phyloP scores from a whole-genome alignment of 2,888 invertebrate genomes.

The Leptinotarsa haldemani region DNA sequence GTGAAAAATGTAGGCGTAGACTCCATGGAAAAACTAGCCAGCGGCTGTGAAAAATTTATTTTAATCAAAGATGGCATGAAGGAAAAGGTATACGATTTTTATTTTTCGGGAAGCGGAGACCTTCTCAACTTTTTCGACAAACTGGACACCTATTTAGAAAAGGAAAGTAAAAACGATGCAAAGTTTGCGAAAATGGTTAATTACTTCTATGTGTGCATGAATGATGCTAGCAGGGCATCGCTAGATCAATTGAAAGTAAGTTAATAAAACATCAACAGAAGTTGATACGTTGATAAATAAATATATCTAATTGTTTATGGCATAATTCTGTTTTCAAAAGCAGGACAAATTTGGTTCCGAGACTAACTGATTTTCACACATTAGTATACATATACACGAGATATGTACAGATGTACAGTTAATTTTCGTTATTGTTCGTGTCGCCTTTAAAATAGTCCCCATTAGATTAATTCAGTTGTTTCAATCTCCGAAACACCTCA shows the following conservation, averaged over 20 bases:
- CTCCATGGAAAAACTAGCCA: slow-evolving; percentile 3
- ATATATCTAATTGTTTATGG: not conserved
- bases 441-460: too few species aligned
- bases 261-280: not conserved
- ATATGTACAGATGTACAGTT: too few species aligned
- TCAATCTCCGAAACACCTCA: too few species aligned
- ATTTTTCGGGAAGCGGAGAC: slow-evolving; percentile 13
- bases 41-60: slow-evolving; percentile 6
- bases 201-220: slow-evolving; percentile 11
- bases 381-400: too few species aligned
- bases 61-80: not conserved
- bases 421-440: too few species aligned
- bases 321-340: too few species aligned
- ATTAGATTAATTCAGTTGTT: too few species aligned
- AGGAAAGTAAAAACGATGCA: not conserved
- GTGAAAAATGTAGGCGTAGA: slow-evolving; percentile 4
- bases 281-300: too few species aligned
- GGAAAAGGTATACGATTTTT: slow-evolving; percentile 10
- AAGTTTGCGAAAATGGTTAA: not conserved
- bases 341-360: too few species aligned
- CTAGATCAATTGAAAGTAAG: not conserved
- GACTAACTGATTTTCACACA: too few species aligned
- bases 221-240: not conserved
- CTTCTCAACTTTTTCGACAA: slow-evolving; percentile 4
- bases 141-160: not conserved